phyloP scores from a whole-genome alignment of 2,888 invertebrate genomes.

The Pristionchus exspectatus region DNA sequence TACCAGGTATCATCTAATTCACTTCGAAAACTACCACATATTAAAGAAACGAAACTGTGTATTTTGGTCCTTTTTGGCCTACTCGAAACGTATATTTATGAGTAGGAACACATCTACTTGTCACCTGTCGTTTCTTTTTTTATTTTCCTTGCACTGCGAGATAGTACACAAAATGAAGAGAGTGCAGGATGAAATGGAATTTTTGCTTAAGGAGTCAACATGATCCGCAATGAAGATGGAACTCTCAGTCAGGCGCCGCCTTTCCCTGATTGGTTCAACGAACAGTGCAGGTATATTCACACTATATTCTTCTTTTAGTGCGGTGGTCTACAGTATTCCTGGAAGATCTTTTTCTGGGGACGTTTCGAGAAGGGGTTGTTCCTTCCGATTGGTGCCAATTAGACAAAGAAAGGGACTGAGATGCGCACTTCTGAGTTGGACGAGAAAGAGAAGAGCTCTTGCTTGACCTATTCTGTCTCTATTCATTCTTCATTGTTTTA shows the following conservation, averaged over 20 bases:
- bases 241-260: conserved; percentile 52
- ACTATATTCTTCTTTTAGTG: neutral
- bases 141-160: too few species aligned
- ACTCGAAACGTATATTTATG: too few species aligned
- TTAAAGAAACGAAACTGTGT: too few species aligned
- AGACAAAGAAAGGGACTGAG: neutral
- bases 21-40: too few species aligned
- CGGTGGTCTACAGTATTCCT: neutral
- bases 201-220: neutral
- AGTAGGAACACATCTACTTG: too few species aligned
- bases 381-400: neutral
- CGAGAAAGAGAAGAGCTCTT: neutral
- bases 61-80: too few species aligned
- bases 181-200: too few species aligned
- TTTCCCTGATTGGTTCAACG: conserved; percentile 66
- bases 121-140: too few species aligned
- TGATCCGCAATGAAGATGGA: conserved; percentile 49
- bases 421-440: neutral
- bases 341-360: neutral
- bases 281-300: conserved; percentile 60
- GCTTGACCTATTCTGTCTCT: neutral
- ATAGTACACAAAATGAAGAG: too few species aligned
- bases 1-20: neutral
- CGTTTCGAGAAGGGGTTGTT: neutral
- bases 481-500: neutral